Evolutionary conservation across 2,113 vertebrate genomes (phyloP).

Genomic region (Larimichthys polyactis): DNA sequence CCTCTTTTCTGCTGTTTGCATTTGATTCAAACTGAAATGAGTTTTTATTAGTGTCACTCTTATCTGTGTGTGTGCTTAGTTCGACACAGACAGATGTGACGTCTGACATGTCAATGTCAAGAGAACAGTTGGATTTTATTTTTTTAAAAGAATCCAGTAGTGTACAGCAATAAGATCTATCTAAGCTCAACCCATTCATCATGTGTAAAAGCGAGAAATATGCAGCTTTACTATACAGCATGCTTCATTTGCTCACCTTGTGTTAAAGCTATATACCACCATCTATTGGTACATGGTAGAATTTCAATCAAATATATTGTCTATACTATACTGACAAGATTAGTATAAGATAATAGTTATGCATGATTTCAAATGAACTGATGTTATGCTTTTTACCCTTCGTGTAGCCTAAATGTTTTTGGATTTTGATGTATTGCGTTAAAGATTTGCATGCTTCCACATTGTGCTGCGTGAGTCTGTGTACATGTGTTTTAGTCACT

Average conservation of each 20-base stretch:
- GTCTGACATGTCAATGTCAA: neutral
- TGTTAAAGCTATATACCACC: constrained; percentile 32
- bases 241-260: neutral
- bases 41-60: neutral
- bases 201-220: constrained; percentile 41
- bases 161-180: constrained; percentile 37
- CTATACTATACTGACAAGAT: no score
- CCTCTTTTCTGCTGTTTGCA: constrained; percentile 30
- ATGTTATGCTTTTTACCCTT: neutral
- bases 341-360: neutral
- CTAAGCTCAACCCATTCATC: constrained; percentile 45
- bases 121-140: constrained; percentile 9
- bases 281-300: constrained; percentile 28
- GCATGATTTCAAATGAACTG: neutral
- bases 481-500: neutral
- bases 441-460: neutral
- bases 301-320: neutral
- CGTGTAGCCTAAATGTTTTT: neutral
- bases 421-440: no score
- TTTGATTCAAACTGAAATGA: constrained; percentile 6
- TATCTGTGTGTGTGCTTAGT: neutral
- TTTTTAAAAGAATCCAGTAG: constrained; percentile 30
- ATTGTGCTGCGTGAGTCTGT: neutral
- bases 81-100: constrained; percentile 18
- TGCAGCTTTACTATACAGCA: constrained; percentile 3